Evolutionary conservation across 1,140 invertebrate species (phyloP).

Genomic region (Drosophila leontia): DNA sequence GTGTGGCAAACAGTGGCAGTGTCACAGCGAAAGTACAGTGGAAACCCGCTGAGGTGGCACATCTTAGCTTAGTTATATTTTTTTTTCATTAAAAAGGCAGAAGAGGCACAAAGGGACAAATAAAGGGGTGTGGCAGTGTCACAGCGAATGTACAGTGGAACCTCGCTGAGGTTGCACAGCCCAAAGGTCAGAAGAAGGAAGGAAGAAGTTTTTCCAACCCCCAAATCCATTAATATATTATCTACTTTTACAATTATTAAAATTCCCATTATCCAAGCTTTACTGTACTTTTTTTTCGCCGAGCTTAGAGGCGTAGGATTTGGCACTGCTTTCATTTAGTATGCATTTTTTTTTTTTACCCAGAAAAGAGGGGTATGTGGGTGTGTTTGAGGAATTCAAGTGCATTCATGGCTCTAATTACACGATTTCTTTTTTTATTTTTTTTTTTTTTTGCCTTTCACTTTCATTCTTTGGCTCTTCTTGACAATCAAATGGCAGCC

Average conservation of each 20-base stretch:
- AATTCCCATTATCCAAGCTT: neutral
- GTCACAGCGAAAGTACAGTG: conserved; percentile 2
- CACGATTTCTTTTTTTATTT: conserved; percentile 21
- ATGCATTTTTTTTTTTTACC: neutral
- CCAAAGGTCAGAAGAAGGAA: too few relatives aligned
- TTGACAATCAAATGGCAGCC: conserved; percentile 31
- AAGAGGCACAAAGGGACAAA: neutral
- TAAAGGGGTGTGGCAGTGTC: conserved; percentile 19
- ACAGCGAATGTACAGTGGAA: neutral
- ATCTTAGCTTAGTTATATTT: too few relatives aligned
- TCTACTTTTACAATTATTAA: too few relatives aligned
- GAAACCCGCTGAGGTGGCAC: neutral
- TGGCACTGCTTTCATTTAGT: conserved; percentile 28
- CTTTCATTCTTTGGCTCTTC: conserved; percentile 17
- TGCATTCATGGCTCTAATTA: conserved; percentile 53
- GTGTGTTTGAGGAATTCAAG: conserved; percentile 8
- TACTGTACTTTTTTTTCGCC: conserved; percentile 11
- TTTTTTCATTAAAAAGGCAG: too few relatives aligned
- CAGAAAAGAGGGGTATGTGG: conserved; percentile 1
- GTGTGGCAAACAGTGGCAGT: conserved; percentile 14
- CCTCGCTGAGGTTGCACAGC: neutral
- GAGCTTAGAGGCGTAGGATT: conserved; percentile 10
- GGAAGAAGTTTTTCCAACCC: too few relatives aligned
- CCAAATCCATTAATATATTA: too few relatives aligned
- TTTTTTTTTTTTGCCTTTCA: neutral